phyloP scores from a whole-genome alignment of 1,140 invertebrate species.

The Tetranychus urticae region DNA sequence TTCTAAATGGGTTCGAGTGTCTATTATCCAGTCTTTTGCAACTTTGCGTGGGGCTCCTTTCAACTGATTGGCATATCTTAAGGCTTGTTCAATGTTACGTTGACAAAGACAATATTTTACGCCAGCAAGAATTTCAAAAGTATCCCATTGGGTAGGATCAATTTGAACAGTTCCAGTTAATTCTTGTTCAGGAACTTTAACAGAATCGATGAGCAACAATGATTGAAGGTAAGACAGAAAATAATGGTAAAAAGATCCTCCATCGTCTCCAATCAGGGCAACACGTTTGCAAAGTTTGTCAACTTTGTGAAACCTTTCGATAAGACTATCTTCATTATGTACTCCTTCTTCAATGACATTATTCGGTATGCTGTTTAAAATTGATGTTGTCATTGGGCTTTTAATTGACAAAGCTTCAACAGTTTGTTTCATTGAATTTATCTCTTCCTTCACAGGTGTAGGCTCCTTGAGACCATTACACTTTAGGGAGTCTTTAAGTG shows the following conservation, averaged over 20 bases:
- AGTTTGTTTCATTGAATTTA: constrained; percentile 1
- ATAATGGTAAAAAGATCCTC: constrained; percentile 44
- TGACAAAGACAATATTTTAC: constrained; percentile 62
- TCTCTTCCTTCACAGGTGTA: neutral
- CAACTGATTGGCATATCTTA: constrained; percentile 70
- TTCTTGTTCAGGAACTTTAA: constrained; percentile 19
- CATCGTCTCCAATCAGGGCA: constrained; percentile 53
- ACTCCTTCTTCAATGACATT: constrained; percentile 52
- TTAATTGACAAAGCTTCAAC: neutral
- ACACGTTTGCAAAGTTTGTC: constrained; percentile 31
- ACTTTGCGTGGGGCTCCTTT: constrained; percentile 55
- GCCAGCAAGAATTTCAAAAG: constrained; percentile 61
- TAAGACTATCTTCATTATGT: constrained; percentile 54
- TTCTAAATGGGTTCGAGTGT: constrained; percentile 56
- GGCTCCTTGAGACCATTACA: neutral
- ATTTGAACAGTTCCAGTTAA: constrained; percentile 17
- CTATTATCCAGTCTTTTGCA: constrained; percentile 61
- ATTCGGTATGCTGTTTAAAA: constrained; percentile 41
- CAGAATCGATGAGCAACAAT: constrained; percentile 25
- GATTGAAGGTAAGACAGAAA: constrained; percentile 65
- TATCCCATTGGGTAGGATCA: constrained; percentile 35
- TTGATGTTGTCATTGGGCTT: neutral
- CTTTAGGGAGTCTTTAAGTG: constrained; percentile 11
- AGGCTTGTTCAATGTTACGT: constrained; percentile 52
- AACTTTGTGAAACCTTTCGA: constrained; percentile 58